Conservation (phyloP, 1,140 invertebrate species). For the Ceratitis capitata region DNA sequence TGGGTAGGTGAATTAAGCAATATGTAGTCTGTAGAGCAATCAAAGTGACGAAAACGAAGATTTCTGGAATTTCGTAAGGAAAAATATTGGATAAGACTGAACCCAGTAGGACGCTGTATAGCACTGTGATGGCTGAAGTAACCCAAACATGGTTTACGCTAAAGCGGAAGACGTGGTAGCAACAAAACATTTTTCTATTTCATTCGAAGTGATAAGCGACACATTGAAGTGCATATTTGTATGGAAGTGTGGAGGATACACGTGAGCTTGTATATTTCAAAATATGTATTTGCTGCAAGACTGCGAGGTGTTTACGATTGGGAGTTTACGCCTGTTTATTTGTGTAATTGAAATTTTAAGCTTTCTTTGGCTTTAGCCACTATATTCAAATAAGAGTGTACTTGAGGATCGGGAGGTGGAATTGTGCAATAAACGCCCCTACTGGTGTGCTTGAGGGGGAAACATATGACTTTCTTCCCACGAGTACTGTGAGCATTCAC, state of each 20-base stretch:
- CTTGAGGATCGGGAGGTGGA: no score
- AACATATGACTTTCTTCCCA: no score
- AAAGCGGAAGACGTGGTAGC: neutral
- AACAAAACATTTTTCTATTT: conserved; percentile 10
- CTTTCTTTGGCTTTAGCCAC: conserved; percentile 27
- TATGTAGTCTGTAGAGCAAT: no score
- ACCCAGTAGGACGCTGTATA: neutral
- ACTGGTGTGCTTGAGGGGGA: neutral
- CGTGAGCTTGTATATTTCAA: neutral
- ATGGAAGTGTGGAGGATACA: neutral
- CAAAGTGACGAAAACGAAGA: neutral
- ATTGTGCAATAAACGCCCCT: neutral
- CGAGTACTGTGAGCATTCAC: no score
- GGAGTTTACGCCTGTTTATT: neutral
- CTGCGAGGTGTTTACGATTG: neutral
- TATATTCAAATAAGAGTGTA: no score
- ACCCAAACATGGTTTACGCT: neutral
- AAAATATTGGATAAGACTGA: neutral
- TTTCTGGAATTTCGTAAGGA: no score
- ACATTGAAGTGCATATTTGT: neutral
- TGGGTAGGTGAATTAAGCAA: no score
- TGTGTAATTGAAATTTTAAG: conserved; percentile 26
- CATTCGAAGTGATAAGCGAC: conserved; percentile 14
- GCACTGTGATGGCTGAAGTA: no score
- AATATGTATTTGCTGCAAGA: neutral